Evolutionary conservation across 1,140 invertebrate species (phyloP), one percentile per base, ranked within the genome.

Genomic region (Daktulosphaira vitifoliae): DNA sequence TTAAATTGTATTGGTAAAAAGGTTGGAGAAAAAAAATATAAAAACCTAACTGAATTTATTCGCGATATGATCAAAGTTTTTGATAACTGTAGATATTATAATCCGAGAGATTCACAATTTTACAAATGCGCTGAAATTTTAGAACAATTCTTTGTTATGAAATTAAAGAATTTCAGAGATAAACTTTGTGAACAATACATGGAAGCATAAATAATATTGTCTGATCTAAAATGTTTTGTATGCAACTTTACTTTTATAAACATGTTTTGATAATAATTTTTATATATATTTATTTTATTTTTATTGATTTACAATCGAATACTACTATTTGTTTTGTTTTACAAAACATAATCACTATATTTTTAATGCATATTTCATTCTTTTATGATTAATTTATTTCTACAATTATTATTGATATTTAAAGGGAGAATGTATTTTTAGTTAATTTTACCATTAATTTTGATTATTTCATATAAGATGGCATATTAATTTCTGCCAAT

Each of bases 21-120:
- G 78, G 84, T 97, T 72, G 86, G 88, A 73, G 83, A 86, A 69
- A 83, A 84, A 70, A 80, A 81, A 20, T 98, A 98, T 74, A 85
- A 85, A 71, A 89, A 86, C 72, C 79, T 98, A 59, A 88, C 88
- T 74, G 92, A 97, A 74, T 96, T 97, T 75, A 92, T 97, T 71
- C 90, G 91, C 73, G 94, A 98, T 74, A 92, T 97, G 82, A 96
- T 91, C 42, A 94, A 95, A 75, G 95, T 98, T 72, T 97, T 98
- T 78, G 94, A 98, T 76, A 98, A 98, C 76, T 97, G 94, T 81
- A 85, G 93, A 62, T 93, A 93, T 71, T 98, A 95, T 76, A 98
- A 98, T 79, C 89, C 92, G 29, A 88, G 89, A 72, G 92, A 95
- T 74, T 93, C 92, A 16, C 89, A 90, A 49, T 96, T 97, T 76